Conservation (phyloP, 2,888 invertebrate species). For the Leistus spinibarbis region DNA sequence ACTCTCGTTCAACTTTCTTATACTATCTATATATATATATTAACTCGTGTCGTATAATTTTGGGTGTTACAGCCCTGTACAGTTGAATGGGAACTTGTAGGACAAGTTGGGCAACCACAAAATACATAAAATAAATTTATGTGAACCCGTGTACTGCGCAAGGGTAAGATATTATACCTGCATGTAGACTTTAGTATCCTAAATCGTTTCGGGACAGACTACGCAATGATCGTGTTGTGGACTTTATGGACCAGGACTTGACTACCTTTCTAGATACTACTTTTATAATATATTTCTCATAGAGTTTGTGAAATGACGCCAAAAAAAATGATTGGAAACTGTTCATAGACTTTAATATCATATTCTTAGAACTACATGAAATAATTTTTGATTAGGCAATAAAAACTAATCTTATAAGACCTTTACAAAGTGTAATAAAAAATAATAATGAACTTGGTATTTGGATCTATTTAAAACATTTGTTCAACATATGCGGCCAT, state of each 20-base stretch:
- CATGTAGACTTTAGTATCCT: background rate
- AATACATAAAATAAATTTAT: background rate
- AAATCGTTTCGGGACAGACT: background rate
- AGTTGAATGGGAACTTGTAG: background rate
- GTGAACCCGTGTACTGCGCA: background rate
- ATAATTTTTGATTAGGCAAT: too few relatives aligned
- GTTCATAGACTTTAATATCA: too few relatives aligned
- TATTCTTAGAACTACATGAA: too few relatives aligned
- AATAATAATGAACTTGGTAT: too few relatives aligned
- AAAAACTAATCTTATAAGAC: too few relatives aligned
- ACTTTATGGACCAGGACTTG: background rate
- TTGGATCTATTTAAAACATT: too few relatives aligned
- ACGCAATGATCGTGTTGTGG: background rate
- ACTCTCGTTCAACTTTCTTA: too few relatives aligned
- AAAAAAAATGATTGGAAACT: too few relatives aligned
- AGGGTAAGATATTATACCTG: background rate
- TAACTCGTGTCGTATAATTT: background rate
- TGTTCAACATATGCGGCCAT: too few relatives aligned
- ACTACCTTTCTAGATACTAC: background rate
- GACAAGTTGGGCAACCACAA: background rate
- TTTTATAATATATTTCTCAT: background rate
- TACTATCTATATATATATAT: background rate
- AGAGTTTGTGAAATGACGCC: too few relatives aligned
- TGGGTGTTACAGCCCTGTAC: background rate
- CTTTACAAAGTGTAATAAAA: too few relatives aligned